Conservation (phyloP, 2,888 invertebrate genomes). For the Netelia inedita region DNA sequence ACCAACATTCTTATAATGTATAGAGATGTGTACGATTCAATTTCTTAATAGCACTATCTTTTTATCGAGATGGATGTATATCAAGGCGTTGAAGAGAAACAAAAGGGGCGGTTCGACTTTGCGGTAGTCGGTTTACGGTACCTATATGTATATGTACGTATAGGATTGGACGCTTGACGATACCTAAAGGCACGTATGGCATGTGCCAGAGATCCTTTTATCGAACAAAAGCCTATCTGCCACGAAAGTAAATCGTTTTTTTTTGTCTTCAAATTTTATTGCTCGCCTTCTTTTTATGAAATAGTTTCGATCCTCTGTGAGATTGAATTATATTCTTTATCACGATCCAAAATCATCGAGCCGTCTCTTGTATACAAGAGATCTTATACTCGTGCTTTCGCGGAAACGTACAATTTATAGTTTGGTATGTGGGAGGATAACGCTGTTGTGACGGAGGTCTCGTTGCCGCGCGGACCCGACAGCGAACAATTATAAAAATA, state of each 20-base stretch:
- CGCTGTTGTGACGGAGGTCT: constrained; percentile 56
- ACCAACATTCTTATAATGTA: constrained; percentile 46
- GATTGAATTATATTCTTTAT: too few species aligned
- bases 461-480: constrained; percentile 28
- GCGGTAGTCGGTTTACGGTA: constrained; percentile 9
- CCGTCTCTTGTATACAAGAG: not conserved
- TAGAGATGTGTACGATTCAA: constrained; percentile 78
- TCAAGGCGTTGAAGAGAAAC: constrained; percentile 70
- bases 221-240: constrained; percentile 70
- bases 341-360: too few species aligned
- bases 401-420: constrained; percentile 50
- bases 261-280: not conserved
- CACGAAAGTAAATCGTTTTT: constrained; percentile 45
- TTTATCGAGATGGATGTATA: constrained; percentile 75
- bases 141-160: constrained; percentile 24
- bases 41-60: constrained; percentile 80
- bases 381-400: not conserved
- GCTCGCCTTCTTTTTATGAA: not conserved
- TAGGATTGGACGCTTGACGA: constrained; percentile 12
- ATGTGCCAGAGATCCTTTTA: constrained; percentile 70
- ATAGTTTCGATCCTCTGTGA: not conserved
- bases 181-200: constrained; percentile 30
- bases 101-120: constrained; percentile 72
- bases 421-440: constrained; percentile 22
- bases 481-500: constrained; percentile 8